phyloP scores from a whole-genome alignment of 2,888 invertebrate species.

The Patella ulyssiponensis region DNA sequence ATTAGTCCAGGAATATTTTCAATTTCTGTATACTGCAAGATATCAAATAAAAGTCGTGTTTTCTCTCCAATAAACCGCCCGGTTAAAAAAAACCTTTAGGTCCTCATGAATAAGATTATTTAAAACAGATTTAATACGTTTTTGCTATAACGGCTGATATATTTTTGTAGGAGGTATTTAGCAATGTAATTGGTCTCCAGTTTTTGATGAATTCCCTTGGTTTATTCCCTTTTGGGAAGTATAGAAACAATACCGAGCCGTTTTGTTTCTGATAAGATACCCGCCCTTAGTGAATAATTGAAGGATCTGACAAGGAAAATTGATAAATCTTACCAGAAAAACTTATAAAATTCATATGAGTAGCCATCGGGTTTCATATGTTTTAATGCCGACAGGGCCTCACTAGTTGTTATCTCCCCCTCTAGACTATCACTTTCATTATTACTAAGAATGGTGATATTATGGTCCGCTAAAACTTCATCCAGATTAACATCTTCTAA shows the following conservation, averaged over 20 bases:
- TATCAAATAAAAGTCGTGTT: neutral
- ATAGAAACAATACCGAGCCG: slow-evolving; percentile 1
- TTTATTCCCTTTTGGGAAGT: slow-evolving; percentile 8
- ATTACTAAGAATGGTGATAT: neutral
- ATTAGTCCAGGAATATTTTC: too few species aligned
- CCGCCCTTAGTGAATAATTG: neutral
- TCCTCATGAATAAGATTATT: neutral
- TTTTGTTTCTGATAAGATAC: neutral
- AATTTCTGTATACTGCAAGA: too few species aligned
- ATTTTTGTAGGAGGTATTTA: neutral
- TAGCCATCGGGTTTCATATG: too few species aligned
- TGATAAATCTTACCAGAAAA: neutral
- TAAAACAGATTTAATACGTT: neutral
- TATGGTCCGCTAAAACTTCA: neutral
- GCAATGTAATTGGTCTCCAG: slow-evolving; percentile 3
- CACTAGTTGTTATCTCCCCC: neutral
- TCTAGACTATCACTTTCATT: neutral
- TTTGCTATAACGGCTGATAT: neutral
- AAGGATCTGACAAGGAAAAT: neutral
- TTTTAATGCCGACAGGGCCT: neutral
- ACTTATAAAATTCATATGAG: too few species aligned
- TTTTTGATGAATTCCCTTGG: neutral
- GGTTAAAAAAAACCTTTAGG: neutral
- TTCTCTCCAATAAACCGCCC: neutral
- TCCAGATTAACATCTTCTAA: neutral